Percentiles rank a stretch among this genome's conserved stretches.
These are phyloP conservation scores for Gambelia wislizenii DNA, from an alignment of 2,797 vertebrate genomes.

Conservation along the genomic window DNA sequence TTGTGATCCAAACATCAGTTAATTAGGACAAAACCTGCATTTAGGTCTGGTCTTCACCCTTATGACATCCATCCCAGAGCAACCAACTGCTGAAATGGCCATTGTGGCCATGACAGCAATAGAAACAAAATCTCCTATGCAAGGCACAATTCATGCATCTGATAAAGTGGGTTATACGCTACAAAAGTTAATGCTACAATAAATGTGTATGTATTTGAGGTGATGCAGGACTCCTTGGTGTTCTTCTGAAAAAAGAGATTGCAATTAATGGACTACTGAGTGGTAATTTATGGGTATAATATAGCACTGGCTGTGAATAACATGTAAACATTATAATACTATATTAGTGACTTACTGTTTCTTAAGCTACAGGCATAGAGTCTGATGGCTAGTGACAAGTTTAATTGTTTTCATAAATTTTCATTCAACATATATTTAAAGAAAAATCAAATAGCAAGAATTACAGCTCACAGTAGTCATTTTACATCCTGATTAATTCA, in stretches of 20 bases:
- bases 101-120: slow-evolving; percentile 1
- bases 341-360: slow-evolving; percentile 30
- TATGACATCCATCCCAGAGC: neutral
- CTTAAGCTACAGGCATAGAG: slow-evolving; percentile 14
- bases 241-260: neutral
- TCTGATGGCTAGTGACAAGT: slow-evolving; percentile 11
- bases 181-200: neutral
- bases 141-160: neutral
- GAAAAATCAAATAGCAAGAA: slow-evolving; percentile 25
- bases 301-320: slow-evolving; percentile 38
- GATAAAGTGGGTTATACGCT: neutral
- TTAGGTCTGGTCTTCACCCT: neutral
- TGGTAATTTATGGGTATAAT: slow-evolving; percentile 36
- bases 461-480: slow-evolving; percentile 18
- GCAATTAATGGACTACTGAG: slow-evolving; percentile 24
- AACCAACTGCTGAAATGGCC: slow-evolving; percentile 27
- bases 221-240: neutral
- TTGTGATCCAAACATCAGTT: neutral
- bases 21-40: neutral
- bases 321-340: slow-evolving; percentile 14
- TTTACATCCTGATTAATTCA: neutral
- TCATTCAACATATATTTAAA: neutral
- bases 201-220: neutral
- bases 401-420: slow-evolving; percentile 46
- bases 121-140: slow-evolving; percentile 30